Conservation (phyloP, 1,140 invertebrate genomes). For the Zaprionus camerounensis region DNA sequence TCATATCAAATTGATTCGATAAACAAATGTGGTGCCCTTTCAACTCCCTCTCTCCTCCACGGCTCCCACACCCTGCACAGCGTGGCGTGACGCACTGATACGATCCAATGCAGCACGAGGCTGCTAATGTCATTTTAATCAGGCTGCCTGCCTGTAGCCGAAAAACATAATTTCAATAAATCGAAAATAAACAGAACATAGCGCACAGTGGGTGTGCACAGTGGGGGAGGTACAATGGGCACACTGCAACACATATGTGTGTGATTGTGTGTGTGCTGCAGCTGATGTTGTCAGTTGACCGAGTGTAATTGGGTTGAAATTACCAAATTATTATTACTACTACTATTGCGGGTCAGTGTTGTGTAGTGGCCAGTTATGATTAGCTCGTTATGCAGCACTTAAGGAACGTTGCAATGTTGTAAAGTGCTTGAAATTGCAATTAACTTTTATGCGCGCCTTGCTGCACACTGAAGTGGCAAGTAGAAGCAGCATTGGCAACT, state of each 20-base stretch:
- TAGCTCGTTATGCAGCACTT: conserved; percentile 29
- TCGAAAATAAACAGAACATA: conserved; percentile 43
- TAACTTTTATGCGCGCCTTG: conserved; percentile 57
- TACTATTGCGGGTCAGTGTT: conserved; percentile 6
- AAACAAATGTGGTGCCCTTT: background rate
- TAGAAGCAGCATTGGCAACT: background rate
- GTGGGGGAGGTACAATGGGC: conserved; percentile 6
- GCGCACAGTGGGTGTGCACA: conserved; percentile 1
- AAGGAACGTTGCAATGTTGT: conserved; percentile 20
- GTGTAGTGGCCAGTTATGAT: conserved; percentile 15
- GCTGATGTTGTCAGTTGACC: conserved; percentile 40
- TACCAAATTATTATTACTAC: conserved; percentile 41
- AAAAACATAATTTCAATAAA: conserved; percentile 60
- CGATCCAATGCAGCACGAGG: background rate
- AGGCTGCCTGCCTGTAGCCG: conserved; percentile 15
- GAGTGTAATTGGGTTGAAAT: conserved; percentile 55
- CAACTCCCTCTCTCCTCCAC: background rate
- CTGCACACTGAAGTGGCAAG: conserved; percentile 24
- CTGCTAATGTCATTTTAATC: conserved; percentile 63
- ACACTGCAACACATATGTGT: background rate
- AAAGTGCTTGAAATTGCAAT: conserved; percentile 59
- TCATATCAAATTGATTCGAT: conserved; percentile 38
- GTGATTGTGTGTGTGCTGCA: conserved; percentile 7
- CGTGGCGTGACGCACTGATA: background rate
- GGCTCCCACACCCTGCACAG: background rate